Base-by-base conservation (phyloP, 2,888 invertebrate species). In the Dexiosoma caninum region DNA sequence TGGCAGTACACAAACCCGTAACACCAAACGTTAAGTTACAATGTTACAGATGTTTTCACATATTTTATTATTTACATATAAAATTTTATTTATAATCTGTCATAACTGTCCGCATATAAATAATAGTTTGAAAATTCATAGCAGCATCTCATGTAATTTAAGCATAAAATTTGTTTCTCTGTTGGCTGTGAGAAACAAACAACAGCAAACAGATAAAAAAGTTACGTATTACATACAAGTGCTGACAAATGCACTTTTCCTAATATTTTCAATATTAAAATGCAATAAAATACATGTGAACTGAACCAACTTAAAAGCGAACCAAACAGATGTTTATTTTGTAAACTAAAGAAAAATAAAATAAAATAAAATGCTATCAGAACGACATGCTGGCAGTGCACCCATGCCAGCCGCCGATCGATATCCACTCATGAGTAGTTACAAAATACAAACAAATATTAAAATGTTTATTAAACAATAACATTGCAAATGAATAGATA, bases 11-110 rank as follows among this genome's bases (percentile, higher is more conserved):
- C n/a, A n/a, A n/a, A n/a, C n/a, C n/a, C n/a, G n/a, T n/a, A n/a
- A n/a, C n/a, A n/a, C n/a, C n/a, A n/a, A n/a, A n/a, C n/a, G n/a
- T n/a, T n/a, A n/a, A n/a, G n/a, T n/a, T n/a, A n/a, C n/a, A n/a
- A n/a, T n/a, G n/a, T n/a, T n/a, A n/a, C n/a, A n/a, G n/a, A n/a
- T 53, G 21, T 46, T 35, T 59, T 53, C 78, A 71, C 51, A 71
- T 66, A 49, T 59, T 78, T 30, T 19, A 30, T 16, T 14, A 42
- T 42, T 59, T 27, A 12, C 16, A 44, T 19, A 7, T 32, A 3
- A 12, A 32, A 46, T 7, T n/a, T 32, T n/a, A 62, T 62, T 46
- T 62, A 21, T 32, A 46, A 19, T 46, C 46, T 53, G 53, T 42
- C 67, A 67, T 27, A 42, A 21, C 12, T 62, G 49, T 19, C 16